Base-by-base conservation (phyloP, 2,888 invertebrate species). In the Gonocerus acuteangulatus region DNA sequence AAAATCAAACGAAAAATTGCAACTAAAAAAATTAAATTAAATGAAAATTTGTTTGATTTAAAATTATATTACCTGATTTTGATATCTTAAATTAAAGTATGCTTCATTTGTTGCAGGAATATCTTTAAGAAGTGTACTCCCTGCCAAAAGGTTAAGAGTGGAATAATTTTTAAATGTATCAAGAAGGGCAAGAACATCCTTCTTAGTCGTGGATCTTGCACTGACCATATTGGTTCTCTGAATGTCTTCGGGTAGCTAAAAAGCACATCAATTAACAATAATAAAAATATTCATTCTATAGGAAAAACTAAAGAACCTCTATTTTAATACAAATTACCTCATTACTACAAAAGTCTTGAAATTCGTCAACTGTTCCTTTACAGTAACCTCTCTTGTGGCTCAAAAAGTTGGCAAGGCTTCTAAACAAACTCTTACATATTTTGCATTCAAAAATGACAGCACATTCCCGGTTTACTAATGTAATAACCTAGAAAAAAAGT, bases 331-430 rank as follows among this genome's bases (percentile, higher is more conserved):
- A 52, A 39, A 9, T 56, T 54, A 68, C 68, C 66, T 66, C 62
- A 57, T 63, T 58, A 32, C 65, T 62, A 34, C 60, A 47, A 18
- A 54, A 49, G n/a, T n/a, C n/a, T n/a, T n/a, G n/a, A 13, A 66
- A 23, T 47, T 65, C 61, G 18, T 61, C 45, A 27, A 64, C 61
- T 47, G 58, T 58, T 39, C 64, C 60, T 6, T 62, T 54, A 71
- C 94, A 94, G 73, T 87, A 94, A 39, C 84, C 81, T 62, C 92
- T 80, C 75, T 95, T 95, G 73, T 95, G 95, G 34, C 89, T 85
- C 68, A 94, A 82, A 71, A 93, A 90, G 76, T 94, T 93, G 15
- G 86, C 85, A 66, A 94, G 76, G 72, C 89, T 89, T 68, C 94
- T 81, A 73, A 91, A 94, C 70, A 95, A 79, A 71, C 86, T 89